A percentile compares a stretch with the other conserved stretches of the same genome.
These are phyloP conservation scores for Camptogramma bilineatum DNA, from an alignment of 2,888 invertebrate genomes.

Conservation along the genomic window DNA sequence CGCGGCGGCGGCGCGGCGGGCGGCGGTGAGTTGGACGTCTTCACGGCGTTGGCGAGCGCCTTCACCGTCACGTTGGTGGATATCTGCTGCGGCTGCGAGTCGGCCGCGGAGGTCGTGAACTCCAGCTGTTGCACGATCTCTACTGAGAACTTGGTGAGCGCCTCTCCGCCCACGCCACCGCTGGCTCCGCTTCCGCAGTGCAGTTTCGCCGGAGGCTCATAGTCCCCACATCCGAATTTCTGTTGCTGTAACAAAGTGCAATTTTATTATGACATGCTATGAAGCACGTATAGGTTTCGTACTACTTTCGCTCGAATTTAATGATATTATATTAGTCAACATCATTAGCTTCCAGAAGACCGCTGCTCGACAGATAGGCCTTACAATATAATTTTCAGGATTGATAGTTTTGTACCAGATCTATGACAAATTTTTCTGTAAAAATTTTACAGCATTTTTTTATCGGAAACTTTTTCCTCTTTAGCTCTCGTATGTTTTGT, in stretches of 20 bases:
- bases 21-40: constrained; percentile 75
- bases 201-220: constrained; percentile 91
- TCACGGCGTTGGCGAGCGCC: constrained; percentile 81
- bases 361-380: not conserved
- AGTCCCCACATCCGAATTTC: constrained; percentile 91
- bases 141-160: constrained; percentile 92
- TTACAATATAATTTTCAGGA: not conserved
- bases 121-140: constrained; percentile 97
- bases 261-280: not conserved
- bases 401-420: not conserved
- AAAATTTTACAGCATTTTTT: no score
- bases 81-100: constrained; percentile 95
- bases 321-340: not conserved
- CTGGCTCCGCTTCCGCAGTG: constrained; percentile 81
- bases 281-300: not conserved
- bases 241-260: constrained; percentile 88
- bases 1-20: constrained; percentile 79
- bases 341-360: not conserved
- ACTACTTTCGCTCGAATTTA: not conserved
- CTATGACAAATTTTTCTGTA: no score
- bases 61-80: constrained; percentile 97
- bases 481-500: constrained; percentile 15
- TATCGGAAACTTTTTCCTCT: constrained; percentile 9
- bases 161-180: constrained; percentile 79
- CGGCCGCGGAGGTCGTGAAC: constrained; percentile 94